These are phyloP conservation scores for Sialis lutaria DNA, from an alignment of 2,888 invertebrate species.

Conservation along the genomic window DNA sequence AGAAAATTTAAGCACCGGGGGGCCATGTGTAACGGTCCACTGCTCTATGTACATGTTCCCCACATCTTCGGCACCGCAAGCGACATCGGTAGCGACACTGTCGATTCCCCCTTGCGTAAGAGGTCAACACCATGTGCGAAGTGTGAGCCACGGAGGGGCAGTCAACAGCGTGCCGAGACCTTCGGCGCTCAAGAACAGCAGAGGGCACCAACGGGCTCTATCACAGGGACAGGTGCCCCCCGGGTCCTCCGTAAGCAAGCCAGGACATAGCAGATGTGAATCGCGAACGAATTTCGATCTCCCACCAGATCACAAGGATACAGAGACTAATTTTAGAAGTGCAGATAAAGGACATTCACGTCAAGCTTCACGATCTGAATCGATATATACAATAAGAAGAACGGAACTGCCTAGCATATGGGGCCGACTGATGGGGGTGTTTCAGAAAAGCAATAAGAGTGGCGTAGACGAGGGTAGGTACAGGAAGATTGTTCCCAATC, in stretches of 20 bases:
- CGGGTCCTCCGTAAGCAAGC: constrained; percentile 20
- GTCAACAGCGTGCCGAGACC: constrained; percentile 30
- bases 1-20: too few species aligned
- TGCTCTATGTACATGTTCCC: constrained; percentile 11
- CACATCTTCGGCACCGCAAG: constrained; percentile 6
- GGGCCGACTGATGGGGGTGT: constrained; percentile 43
- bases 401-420: constrained; percentile 54
- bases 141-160: constrained; percentile 68
- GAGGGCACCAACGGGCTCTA: constrained; percentile 65
- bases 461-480: constrained; percentile 28
- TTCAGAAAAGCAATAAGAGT: constrained; percentile 40
- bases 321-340: constrained; percentile 29
- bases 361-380: constrained; percentile 79
- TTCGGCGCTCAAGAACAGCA: constrained; percentile 51
- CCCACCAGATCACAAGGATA: constrained; percentile 70
- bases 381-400: constrained; percentile 72
- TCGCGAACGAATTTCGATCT: constrained; percentile 81
- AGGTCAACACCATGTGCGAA: constrained; percentile 50
- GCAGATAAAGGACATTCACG: constrained; percentile 55
- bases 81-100: not conserved
- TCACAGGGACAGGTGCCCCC: constrained; percentile 60
- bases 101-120: not conserved
- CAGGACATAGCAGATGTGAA: constrained; percentile 64
- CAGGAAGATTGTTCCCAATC: constrained; percentile 67
- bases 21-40: not conserved